These are phyloP conservation scores for Metopia argyrocephala DNA, from an alignment of 2,888 invertebrate species.

Conservation along the genomic window DNA sequence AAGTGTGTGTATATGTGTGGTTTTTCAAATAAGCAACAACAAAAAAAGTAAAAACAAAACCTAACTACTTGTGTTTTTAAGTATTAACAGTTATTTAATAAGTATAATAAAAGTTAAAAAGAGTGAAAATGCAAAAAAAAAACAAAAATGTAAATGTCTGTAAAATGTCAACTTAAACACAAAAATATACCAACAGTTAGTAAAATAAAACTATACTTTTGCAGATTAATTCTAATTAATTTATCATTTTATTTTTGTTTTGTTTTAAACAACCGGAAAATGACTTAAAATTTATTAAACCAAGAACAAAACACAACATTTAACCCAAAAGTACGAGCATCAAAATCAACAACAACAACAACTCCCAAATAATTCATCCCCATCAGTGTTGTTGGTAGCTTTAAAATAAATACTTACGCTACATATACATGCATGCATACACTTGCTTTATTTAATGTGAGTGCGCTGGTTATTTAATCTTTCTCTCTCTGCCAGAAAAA, in stretches of 20 bases:
- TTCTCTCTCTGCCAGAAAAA: not conserved
- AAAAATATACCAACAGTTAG: constrained; percentile 2
- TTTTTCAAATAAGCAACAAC: not conserved
- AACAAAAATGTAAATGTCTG: not conserved
- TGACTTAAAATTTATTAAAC: constrained; percentile 11
- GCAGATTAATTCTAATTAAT: not conserved
- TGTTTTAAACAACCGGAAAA: constrained; percentile 10
- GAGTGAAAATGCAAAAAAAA: not conserved
- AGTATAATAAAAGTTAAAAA: constrained; percentile 15
- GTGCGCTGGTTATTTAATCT: constrained; percentile 10
- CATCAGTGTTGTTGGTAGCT: constrained; percentile 1
- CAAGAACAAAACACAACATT: not conserved
- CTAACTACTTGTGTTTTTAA: constrained; percentile 3
- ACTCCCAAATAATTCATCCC: constrained; percentile 1
- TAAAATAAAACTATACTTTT: not conserved
- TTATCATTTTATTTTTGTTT: not conserved
- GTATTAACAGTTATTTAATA: constrained; percentile 21
- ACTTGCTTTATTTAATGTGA: not conserved
- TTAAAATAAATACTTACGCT: constrained; percentile 3
- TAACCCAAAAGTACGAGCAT: not conserved
- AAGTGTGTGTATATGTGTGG: constrained; percentile 2
- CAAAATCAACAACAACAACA: not conserved
- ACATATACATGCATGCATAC: not conserved
- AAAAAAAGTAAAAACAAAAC: constrained; percentile 1
- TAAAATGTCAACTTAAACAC: not conserved